Base-by-base conservation (phyloP, 2,888 invertebrate genomes). In the Lithophane socia region DNA sequence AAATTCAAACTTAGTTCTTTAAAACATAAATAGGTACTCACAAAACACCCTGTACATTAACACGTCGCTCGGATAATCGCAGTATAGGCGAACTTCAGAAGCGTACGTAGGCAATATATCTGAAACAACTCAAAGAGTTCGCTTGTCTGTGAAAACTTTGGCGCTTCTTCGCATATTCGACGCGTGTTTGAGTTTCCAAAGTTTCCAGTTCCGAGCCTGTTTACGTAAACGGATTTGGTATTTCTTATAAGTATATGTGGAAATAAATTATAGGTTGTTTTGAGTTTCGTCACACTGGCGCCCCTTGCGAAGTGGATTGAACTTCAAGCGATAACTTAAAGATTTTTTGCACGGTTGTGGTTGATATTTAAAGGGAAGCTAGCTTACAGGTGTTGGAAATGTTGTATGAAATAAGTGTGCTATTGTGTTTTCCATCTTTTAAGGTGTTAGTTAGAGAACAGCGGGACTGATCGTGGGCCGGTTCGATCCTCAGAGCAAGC, bases 201-300 rank as follows among this genome's bases (percentile, higher is more conserved):
- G 69, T 86, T 85, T 71, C 16, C 47, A 81, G 77, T 81, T 72
- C 61, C 54, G 24, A 52, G 72, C 73, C 69, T 83, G 84, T 87
- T 86, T 84, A 77, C 73, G 85, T 86, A 86, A 85, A 85, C 80
- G 79, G 81, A 87, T 87, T 87, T 78, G 71, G 74, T 77, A 87
- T 82, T 79, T 86, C 76, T 76, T 81, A 69, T 74, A 73, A n/a
- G 63, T 73, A 56, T 72, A 64, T 44, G 56, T 16, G 44, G 69
- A 69, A 69, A 84, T 77, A 74, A 84, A 76, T 80, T 80, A 71
- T 73, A 58, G 56, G 67, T 54, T 67, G 21, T 82, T 52, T 42
- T 61, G 56, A 66, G 21, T 72, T 60, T 72, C 54, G 68, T 79
- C 79, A 80, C 75, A 64, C 67, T 1, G 44, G 37, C 58, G 16